These are phyloP conservation scores for Camelus dromedarius DNA, from an alignment of 2,113 vertebrate species.

Conservation along the genomic window DNA sequence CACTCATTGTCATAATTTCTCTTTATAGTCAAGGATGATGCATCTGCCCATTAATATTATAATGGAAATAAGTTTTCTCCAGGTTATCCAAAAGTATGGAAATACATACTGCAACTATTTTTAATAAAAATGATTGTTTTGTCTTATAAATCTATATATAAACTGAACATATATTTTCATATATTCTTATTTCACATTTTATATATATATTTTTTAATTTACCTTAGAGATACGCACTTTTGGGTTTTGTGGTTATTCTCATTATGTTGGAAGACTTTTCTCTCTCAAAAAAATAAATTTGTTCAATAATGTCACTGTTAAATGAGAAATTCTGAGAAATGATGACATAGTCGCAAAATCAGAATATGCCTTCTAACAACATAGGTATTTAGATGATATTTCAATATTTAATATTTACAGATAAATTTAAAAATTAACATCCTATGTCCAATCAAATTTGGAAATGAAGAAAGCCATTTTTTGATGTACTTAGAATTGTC, in stretches of 20 bases:
- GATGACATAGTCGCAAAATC: conserved; percentile 28
- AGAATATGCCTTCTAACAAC: background rate
- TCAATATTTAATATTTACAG: background rate
- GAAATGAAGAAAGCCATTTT: background rate
- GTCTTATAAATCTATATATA: background rate
- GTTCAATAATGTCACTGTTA: background rate
- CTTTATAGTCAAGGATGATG: background rate
- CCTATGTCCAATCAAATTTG: background rate
- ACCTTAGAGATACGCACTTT: background rate
- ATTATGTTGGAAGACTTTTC: background rate
- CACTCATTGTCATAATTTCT: background rate
- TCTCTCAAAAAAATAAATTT: conserved; percentile 17
- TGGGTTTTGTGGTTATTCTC: background rate
- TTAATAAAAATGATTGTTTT: background rate
- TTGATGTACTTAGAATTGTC: background rate
- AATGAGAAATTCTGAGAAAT: conserved; percentile 34
- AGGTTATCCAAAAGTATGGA: background rate
- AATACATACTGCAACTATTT: background rate
- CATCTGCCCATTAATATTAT: background rate
- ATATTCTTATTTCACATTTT: conserved; percentile 3
- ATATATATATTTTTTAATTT: background rate
- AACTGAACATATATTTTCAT: background rate
- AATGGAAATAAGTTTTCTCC: background rate
- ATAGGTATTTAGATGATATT: background rate
- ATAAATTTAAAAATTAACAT: background rate